These are phyloP conservation scores for Opisthograptis luteolata DNA, from an alignment of 2,888 invertebrate species.

Conservation along the genomic window DNA sequence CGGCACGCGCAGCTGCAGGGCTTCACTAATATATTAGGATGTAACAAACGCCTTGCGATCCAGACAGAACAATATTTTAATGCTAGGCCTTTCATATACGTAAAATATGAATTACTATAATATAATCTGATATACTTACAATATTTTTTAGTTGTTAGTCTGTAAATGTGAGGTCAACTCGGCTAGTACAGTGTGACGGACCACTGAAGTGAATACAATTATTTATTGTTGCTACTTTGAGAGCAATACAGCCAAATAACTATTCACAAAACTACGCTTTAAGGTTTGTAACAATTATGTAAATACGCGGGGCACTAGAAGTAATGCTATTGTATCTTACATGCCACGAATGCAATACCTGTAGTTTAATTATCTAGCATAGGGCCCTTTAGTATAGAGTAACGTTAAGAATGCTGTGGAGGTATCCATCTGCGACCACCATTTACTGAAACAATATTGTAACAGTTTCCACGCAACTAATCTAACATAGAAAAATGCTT, in stretches of 20 bases:
- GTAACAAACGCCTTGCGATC: no score
- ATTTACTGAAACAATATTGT: no score
- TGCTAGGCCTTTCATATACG: not conserved
- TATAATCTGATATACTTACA: not conserved
- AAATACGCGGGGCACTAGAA: constrained; percentile 4
- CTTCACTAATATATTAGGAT: no score
- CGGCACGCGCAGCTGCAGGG: no score
- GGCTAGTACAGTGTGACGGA: no score
- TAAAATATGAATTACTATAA: not conserved
- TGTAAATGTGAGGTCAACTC: no score
- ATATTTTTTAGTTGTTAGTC: not conserved
- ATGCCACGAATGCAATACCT: constrained; percentile 38
- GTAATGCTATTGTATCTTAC: constrained; percentile 10
- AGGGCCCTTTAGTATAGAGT: constrained; percentile 3
- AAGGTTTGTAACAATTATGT: constrained; percentile 6
- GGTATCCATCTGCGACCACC: no score
- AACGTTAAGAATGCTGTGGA: no score
- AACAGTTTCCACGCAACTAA: no score
- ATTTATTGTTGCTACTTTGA: not conserved
- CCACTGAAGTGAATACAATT: not conserved
- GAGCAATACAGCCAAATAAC: constrained; percentile 31
- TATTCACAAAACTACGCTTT: constrained; percentile 21
- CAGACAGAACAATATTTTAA: not conserved
- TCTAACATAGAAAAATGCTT: no score
- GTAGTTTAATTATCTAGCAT: constrained; percentile 36